A percentile compares a stretch with the other conserved stretches of the same genome.
Evolutionary conservation across 2,888 invertebrate genomes (phyloP).

Genomic region (Copidosoma aretas): DNA sequence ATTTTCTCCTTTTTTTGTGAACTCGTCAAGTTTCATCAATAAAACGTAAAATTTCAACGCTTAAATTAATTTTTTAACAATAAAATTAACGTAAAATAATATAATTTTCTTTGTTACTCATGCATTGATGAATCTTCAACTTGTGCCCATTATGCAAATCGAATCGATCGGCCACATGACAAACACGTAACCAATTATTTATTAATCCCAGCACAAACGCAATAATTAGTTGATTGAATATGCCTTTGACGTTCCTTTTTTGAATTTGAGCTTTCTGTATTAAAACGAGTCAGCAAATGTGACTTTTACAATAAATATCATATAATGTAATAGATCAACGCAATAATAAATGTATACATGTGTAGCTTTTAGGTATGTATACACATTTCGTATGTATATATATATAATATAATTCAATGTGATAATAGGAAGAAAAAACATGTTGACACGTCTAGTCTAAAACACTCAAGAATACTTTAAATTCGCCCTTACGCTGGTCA

Average conservation of each 20-base stretch:
- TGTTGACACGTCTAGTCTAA: constrained; percentile 60
- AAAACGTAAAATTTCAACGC: neutral
- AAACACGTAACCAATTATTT: too few species aligned
- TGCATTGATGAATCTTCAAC: neutral
- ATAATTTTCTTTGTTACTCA: neutral
- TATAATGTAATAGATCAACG: constrained; percentile 57
- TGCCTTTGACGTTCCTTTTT: constrained; percentile 37
- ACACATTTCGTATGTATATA: constrained; percentile 49
- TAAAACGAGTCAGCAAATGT: constrained; percentile 52
- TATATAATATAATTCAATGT: constrained; percentile 51
- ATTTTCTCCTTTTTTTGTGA: too few species aligned
- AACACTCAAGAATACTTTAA: constrained; percentile 54
- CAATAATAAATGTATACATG: constrained; percentile 61
- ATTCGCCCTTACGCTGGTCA: constrained; percentile 45
- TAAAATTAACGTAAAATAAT: neutral
- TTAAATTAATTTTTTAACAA: neutral
- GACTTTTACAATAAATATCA: constrained; percentile 60
- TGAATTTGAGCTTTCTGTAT: constrained; percentile 42
- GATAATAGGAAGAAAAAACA: constrained; percentile 58
- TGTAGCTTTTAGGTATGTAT: constrained; percentile 45
- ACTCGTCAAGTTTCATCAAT: neutral
- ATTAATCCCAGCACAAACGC: constrained; percentile 36
- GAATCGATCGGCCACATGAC: neutral
- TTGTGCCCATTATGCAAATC: neutral
- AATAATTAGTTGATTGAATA: constrained; percentile 19